Conservation (phyloP, 2,888 invertebrate genomes). For the Germaria angustata region DNA sequence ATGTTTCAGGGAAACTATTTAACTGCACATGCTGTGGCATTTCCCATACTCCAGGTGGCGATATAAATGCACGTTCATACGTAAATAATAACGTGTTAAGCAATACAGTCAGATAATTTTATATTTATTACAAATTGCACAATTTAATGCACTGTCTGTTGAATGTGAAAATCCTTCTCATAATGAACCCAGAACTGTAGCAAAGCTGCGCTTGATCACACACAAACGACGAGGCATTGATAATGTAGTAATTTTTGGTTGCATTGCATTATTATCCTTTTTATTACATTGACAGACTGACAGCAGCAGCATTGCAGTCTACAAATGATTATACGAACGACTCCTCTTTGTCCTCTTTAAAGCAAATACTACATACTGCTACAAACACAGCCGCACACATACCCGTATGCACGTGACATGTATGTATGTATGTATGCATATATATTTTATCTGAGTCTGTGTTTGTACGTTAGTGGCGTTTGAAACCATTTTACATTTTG, state of each 20-base stretch:
- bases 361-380: not conserved
- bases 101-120: slow-evolving; percentile 30
- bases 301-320: slow-evolving; percentile 66
- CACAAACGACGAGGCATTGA: slow-evolving; percentile 2
- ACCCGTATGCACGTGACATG: not conserved
- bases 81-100: slow-evolving; percentile 29
- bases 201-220: not conserved
- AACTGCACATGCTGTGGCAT: not conserved
- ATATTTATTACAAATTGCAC: slow-evolving; percentile 47
- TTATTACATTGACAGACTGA: slow-evolving; percentile 61
- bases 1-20: not conserved
- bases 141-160: slow-evolving; percentile 46
- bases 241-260: slow-evolving; percentile 45
- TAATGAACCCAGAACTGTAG: slow-evolving; percentile 15
- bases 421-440: not conserved
- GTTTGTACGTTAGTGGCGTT: not conserved
- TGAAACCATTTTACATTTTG: slow-evolving; percentile 53
- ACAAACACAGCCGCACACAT: not conserved
- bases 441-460: not conserved
- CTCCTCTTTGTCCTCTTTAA: slow-evolving; percentile 38
- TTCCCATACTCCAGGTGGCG: not conserved
- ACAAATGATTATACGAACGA: slow-evolving; percentile 61
- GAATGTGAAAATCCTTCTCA: slow-evolving; percentile 46
- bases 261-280: slow-evolving; percentile 54
- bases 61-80: not conserved